Evolutionary conservation across 1,140 invertebrate genomes (phyloP).

Genomic region (Papilio polyxenes): DNA sequence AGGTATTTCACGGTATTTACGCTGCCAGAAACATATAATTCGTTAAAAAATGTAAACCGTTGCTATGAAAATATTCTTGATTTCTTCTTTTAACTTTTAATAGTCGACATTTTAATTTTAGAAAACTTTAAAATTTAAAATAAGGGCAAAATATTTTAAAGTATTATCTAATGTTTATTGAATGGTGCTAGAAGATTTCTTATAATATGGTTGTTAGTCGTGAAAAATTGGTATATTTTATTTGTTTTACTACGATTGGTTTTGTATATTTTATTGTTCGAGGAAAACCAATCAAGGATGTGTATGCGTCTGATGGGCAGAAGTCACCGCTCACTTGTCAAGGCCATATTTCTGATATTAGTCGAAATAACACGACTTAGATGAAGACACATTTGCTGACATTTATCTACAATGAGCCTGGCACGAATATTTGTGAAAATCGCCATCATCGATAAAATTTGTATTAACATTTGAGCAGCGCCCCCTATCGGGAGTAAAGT

Average conservation of each 20-base stretch:
- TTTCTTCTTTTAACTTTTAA: neutral
- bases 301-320: constrained; percentile 1
- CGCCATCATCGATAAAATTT: too few relatives aligned
- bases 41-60: neutral
- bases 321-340: neutral
- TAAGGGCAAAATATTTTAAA: too few relatives aligned
- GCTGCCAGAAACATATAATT: constrained; percentile 2
- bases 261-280: neutral
- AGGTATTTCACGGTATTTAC: constrained; percentile 26
- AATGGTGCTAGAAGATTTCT: neutral
- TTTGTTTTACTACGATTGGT: too few relatives aligned
- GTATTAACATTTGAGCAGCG: too few relatives aligned
- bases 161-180: neutral
- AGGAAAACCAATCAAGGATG: constrained; percentile 5
- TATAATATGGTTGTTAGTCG: neutral
- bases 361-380: constrained; percentile 3
- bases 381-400: neutral
- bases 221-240: neutral
- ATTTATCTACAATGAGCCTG: neutral
- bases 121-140: neutral
- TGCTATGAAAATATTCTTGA: neutral
- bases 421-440: too few relatives aligned
- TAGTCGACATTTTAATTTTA: neutral
- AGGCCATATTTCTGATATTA: constrained; percentile 16
- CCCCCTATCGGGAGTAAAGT: too few relatives aligned